Base-by-base conservation (phyloP, 2,888 invertebrate genomes). In the Neelides folsomi region DNA sequence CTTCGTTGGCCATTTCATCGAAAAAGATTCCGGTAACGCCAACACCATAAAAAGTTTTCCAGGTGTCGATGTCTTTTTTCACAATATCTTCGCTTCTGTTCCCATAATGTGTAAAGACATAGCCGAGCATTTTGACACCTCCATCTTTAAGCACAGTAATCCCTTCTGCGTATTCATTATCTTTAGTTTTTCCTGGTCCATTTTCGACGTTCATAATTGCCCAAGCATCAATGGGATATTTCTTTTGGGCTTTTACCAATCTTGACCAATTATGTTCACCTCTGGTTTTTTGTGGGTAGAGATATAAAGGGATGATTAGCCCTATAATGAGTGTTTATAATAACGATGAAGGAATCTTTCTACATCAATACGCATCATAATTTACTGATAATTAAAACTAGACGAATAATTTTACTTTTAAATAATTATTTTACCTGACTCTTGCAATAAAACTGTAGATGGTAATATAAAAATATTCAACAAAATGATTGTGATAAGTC, bases 121-220 rank as follows among this genome's bases (percentile, higher is more conserved):
- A 62, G 5, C 60, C 62, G n/a, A 62, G 45, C 1, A 56, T 59
- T 1, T 56, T 55, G 6, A 62, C 57, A 12, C 55, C 56, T 7
- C 47, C 47, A 0, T 47, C 5, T 34, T 56, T 54, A 5, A 62
- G 41, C 10, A 44, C 42, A 1, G 15, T 16, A 16, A 62, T 57
- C 7, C 49, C 55, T 13, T 36, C 40, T 4, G n/a, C 44, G 38
- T 59, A 62, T 39, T 48, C 47, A 1, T 47, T 8, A 16, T 56
- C 54, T 16, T 35, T 16, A 15, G 34, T 10, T 15, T 18, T 34
- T 10, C 57, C 57, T 1, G 62, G 62, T 10, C 62, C 62, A 34
- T 34, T 62, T 37, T 52, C 34, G 1, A 53, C 55, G 47, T 62
- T 62, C 1, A 62, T 57, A 15, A 62, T 60, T 0, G 62, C 62